phyloP scores from a whole-genome alignment of 1,140 invertebrate genomes.

The Danaus plexippus region DNA sequence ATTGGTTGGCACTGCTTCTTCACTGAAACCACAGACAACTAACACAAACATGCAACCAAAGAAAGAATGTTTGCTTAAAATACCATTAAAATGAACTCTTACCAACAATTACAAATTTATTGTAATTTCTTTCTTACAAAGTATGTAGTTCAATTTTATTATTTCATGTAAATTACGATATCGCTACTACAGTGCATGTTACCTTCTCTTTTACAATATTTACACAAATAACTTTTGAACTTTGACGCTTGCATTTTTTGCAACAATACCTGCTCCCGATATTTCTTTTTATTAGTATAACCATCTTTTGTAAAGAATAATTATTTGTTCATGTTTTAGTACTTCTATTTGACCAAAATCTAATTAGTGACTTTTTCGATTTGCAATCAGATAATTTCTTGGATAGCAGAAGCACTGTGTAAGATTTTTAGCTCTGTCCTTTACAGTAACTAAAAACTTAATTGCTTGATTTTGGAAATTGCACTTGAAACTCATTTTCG shows the following conservation, averaged over 20 bases:
- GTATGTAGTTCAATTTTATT: conserved; percentile 27
- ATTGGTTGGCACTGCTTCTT: conserved; percentile 58
- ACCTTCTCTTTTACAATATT: conserved; percentile 24
- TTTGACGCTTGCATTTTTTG: conserved; percentile 43
- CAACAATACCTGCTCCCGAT: conserved; percentile 16
- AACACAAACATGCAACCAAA: conserved; percentile 31
- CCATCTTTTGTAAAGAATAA: too few species aligned
- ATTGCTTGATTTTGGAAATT: conserved; percentile 35
- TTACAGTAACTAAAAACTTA: conserved; percentile 20
- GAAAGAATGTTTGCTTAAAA: conserved; percentile 49
- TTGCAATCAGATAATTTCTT: conserved; percentile 55
- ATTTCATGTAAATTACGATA: conserved; percentile 23
- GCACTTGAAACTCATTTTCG: not conserved
- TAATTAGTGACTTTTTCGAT: conserved; percentile 51
- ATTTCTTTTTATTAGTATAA: conserved; percentile 1
- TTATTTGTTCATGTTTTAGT: not conserved
- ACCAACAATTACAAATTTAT: not conserved
- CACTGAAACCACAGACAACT: conserved; percentile 45
- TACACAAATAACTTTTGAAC: conserved; percentile 18
- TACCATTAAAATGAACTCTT: conserved; percentile 15
- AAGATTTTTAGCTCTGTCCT: conserved; percentile 36
- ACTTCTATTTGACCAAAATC: conserved; percentile 26
- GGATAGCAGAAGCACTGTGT: conserved; percentile 58
- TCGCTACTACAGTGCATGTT: conserved; percentile 34
- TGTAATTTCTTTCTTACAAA: conserved; percentile 17